Base-by-base conservation (phyloP, 2,888 invertebrate genomes). In the Toxonevra muliebris region DNA sequence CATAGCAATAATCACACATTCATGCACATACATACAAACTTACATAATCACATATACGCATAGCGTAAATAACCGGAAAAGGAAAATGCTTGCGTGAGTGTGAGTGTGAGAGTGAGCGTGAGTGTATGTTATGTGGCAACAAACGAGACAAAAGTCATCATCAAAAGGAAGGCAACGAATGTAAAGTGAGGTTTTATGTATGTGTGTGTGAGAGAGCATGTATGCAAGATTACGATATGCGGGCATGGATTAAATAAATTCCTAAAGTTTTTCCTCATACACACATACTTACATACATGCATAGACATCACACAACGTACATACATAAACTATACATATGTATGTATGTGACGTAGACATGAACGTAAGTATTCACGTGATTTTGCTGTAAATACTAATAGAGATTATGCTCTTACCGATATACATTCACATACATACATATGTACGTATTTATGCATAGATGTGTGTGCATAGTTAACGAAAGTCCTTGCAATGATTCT, bases 231-330 rank as follows among this genome's bases (percentile, higher is more conserved):
- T 52, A 42, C 45, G 60, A 65, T 69, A 71, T 69, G 63, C 52
- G 67, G 68, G 69, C 61, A 58, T 43, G 58, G 48, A 66, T 71
- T 71, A 64, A 70, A 70, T 69, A 69, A 59, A 66, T 61, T 61
- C 63, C 45, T 3, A 17, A 30, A 65, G 65, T 50, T 68, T 65
- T 9, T n/a, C 53, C 19, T 15, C 53, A 11, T 17, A 48, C 12
- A 48, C 48, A 48, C 15, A 48, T 8, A 48, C 13, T 5, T 8
- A 48, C 12, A 48, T 8, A 48, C 30, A 30, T 12, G 11, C 48
- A 48, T 12, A 48, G 9, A 13, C 48, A 48, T 10, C 15, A 54
- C 20, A 19, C 54, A 4, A 10, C 10, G 42, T 43, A 48, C n/a
- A 13, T 12, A 48, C 15, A 54, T 11, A 19, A 15, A 4, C 58